A percentile compares a stretch with the other conserved stretches of the same genome.
Evolutionary conservation across 1,140 invertebrate genomes (phyloP).

Genomic region (Micrasema longulum): DNA sequence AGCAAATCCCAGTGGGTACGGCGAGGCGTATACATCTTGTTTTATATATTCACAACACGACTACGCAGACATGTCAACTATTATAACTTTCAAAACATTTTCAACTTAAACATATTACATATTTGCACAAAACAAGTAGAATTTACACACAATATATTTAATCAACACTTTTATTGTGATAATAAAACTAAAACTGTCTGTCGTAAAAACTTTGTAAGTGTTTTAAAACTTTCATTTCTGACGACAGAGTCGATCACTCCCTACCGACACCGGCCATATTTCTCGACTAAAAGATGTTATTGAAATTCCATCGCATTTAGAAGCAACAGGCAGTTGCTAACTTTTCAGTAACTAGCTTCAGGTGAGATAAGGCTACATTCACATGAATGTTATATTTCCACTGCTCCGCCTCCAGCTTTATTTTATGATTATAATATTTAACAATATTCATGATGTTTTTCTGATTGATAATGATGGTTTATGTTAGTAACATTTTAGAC

Average conservation of each 20-base stretch:
- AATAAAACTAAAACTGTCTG: slow-evolving; percentile 7
- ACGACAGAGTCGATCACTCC: slow-evolving; percentile 5
- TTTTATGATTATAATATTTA: too few relatives aligned
- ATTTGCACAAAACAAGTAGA: slow-evolving; percentile 20
- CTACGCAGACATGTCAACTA: slow-evolving; percentile 40
- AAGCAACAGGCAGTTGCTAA: not conserved
- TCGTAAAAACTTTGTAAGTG: slow-evolving; percentile 7
- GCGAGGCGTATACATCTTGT: slow-evolving; percentile 45
- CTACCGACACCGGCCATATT: slow-evolving; percentile 27
- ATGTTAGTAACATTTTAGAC: too few relatives aligned
- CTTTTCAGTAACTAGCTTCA: slow-evolving; percentile 18
- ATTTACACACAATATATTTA: not conserved
- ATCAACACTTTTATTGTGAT: slow-evolving; percentile 5
- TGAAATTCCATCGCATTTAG: slow-evolving; percentile 14
- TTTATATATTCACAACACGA: slow-evolving; percentile 46
- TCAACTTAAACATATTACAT: slow-evolving; percentile 24
- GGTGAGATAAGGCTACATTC: too few relatives aligned
- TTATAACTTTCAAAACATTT: slow-evolving; percentile 36
- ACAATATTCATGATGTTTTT: too few relatives aligned
- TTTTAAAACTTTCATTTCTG: slow-evolving; percentile 46
- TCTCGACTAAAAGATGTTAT: slow-evolving; percentile 35
- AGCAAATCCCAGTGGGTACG: slow-evolving; percentile 37
- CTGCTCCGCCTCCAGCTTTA: too few relatives aligned
- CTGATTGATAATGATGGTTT: too few relatives aligned
- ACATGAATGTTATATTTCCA: too few relatives aligned